Conservation (phyloP, 2,113 vertebrate species). For the Phrynocephalus versicolor region DNA sequence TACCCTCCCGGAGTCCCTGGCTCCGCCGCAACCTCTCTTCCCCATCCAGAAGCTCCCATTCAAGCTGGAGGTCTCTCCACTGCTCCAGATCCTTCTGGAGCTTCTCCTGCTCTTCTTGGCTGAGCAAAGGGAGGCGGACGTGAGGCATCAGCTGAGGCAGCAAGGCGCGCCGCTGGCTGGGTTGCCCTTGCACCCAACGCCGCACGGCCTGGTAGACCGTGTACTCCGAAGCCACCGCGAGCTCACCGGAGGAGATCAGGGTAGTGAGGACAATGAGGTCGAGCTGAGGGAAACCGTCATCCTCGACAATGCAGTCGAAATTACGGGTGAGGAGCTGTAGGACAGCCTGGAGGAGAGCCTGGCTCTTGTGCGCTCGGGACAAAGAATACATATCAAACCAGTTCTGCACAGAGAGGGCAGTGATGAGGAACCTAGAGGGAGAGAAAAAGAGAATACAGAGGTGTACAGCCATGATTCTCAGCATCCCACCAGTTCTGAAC, state of each 20-base stretch:
- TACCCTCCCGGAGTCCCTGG: background rate
- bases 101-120: background rate
- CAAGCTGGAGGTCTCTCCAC: background rate
- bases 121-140: background rate
- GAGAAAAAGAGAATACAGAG: background rate
- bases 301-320: background rate
- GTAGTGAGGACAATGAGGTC: background rate
- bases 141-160: background rate
- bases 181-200: background rate
- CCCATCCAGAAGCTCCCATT: background rate
- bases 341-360: background rate
- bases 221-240: background rate
- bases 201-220: slow-evolving; percentile 3
- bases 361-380: background rate
- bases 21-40: background rate
- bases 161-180: background rate
- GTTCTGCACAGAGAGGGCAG: background rate
- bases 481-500: background rate
- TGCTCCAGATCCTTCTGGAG: background rate
- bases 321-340: background rate
- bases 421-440: background rate
- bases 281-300: background rate
- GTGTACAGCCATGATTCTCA: background rate
- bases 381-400: slow-evolving; percentile 10
- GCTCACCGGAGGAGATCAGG: background rate